Conservation (phyloP, 2,797 vertebrate genomes). For the Vipera ursinii region DNA sequence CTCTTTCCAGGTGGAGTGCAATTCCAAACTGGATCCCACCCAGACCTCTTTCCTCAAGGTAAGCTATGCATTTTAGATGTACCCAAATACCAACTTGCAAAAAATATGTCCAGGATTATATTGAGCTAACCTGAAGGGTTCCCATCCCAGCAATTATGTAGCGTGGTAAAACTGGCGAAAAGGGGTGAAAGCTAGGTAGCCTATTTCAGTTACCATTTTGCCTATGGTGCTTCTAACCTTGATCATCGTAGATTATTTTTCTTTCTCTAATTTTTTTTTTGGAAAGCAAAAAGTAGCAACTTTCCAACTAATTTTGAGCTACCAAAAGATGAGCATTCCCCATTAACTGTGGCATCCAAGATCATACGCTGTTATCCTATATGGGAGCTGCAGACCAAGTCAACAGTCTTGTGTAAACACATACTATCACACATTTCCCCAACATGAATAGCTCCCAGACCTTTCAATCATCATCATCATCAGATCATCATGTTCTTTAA, state of each 20-base stretch:
- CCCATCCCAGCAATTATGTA: background rate
- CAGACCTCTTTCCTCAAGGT: slow-evolving; percentile 93
- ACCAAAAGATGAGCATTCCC: background rate
- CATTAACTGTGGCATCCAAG: background rate
- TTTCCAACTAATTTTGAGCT: background rate
- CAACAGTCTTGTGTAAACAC: background rate
- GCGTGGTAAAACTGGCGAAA: background rate
- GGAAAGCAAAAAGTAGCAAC: background rate
- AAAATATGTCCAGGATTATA: background rate
- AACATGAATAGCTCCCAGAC: background rate
- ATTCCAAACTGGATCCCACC: slow-evolving; percentile 90
- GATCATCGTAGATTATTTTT: background rate
- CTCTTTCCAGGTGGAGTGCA: slow-evolving; percentile 86
- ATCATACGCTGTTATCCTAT: background rate
- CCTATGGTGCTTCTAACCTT: background rate
- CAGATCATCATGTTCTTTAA: background rate
- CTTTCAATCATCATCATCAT: background rate
- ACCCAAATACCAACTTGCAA: background rate
- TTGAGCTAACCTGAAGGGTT: background rate
- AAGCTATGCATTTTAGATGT: background rate
- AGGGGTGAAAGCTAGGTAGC: background rate
- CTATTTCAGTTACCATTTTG: background rate
- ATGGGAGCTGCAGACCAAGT: background rate
- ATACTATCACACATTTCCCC: background rate
- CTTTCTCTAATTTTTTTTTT: background rate